These are phyloP conservation scores for Arothron firmamentum DNA, from an alignment of 2,113 vertebrate species.

Conservation along the genomic window DNA sequence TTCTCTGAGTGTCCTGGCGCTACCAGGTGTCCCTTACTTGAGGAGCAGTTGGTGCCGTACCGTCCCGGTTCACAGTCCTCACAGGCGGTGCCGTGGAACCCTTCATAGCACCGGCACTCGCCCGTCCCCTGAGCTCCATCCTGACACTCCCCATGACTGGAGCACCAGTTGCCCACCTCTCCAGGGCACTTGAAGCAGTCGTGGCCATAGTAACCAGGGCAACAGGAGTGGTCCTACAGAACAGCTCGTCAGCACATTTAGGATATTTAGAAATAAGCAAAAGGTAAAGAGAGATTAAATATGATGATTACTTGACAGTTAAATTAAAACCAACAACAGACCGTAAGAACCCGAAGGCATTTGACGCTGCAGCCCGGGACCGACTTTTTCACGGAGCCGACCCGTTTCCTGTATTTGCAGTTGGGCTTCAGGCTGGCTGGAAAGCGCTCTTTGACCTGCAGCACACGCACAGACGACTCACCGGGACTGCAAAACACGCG, in stretches of 20 bases:
- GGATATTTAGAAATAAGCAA: no score
- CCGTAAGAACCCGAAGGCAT: constrained; percentile 55
- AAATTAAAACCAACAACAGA: constrained; percentile 22
- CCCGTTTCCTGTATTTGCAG: constrained; percentile 63
- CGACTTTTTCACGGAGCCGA: constrained; percentile 40
- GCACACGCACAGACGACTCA: neutral
- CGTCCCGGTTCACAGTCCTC: constrained; percentile 92
- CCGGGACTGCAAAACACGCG: neutral
- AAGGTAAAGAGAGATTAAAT: no score
- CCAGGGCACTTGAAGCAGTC: constrained; percentile 90
- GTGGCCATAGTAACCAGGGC: constrained; percentile 86
- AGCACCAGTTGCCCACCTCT: constrained; percentile 80
- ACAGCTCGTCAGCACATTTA: neutral
- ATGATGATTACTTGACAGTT: no score
- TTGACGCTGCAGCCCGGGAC: constrained; percentile 63
- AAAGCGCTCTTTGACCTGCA: constrained; percentile 59
- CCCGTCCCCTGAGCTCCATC: constrained; percentile 82
- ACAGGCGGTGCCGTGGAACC: constrained; percentile 92
- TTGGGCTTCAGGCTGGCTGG: constrained; percentile 68
- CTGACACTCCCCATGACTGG: constrained; percentile 84
- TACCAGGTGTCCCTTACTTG: constrained; percentile 43
- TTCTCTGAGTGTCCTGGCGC: neutral
- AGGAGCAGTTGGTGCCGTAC: constrained; percentile 81
- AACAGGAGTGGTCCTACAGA: constrained; percentile 82
- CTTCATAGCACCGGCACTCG: constrained; percentile 89